Percentiles rank a stretch among this genome's conserved stretches.
Evolutionary conservation across 2,113 vertebrate genomes (phyloP).

Genomic region (Paratilapia polleni): DNA sequence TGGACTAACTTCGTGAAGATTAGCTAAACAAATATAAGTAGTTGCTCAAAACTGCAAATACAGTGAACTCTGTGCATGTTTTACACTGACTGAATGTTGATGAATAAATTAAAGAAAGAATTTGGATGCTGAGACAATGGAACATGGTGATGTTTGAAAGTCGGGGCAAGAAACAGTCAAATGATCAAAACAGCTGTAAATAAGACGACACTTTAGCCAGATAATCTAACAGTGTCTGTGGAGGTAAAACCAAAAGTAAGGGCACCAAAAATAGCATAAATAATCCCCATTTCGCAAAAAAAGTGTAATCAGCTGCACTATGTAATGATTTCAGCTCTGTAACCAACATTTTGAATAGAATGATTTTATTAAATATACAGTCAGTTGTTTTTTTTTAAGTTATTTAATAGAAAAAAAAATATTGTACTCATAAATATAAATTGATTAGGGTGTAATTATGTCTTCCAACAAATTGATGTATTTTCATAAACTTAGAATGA

Average conservation of each 20-base stretch:
- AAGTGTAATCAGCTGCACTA: no score
- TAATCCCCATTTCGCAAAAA: neutral
- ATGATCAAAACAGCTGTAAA: neutral
- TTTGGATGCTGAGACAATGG: neutral
- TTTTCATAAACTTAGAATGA: no score
- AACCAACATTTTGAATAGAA: no score
- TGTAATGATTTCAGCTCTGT: neutral
- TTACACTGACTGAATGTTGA: neutral
- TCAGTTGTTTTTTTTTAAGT: no score
- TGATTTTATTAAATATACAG: no score
- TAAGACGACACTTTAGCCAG: neutral
- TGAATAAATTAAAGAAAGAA: neutral
- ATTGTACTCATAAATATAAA: no score
- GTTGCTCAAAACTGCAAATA: constrained; percentile 10
- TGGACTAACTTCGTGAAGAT: constrained; percentile 41
- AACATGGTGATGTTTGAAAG: neutral
- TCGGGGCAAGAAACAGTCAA: neutral
- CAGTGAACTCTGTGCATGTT: neutral
- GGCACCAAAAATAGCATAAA: neutral
- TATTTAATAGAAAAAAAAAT: no score
- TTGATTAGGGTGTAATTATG: no score
- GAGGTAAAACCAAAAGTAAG: neutral
- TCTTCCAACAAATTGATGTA: no score
- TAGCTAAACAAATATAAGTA: constrained; percentile 34
- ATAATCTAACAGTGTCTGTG: neutral